Conservation (phyloP, 35 echinoderm and acorn worm species). For the Hemicentrotus pulcherrimus region DNA sequence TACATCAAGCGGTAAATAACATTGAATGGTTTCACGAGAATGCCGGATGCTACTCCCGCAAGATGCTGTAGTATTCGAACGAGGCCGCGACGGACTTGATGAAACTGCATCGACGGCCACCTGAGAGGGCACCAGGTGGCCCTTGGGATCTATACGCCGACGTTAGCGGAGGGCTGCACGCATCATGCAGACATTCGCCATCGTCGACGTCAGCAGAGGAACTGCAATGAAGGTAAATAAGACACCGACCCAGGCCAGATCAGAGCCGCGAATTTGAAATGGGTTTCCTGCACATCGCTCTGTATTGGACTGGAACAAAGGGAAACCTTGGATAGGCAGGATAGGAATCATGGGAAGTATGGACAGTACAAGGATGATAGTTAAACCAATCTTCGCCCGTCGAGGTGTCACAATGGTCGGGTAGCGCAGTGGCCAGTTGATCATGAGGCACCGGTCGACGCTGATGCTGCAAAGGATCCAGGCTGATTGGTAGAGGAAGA, state of each 20-base stretch:
- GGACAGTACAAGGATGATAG: background rate
- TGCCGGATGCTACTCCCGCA: background rate
- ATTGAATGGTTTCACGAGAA: background rate
- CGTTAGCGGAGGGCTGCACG: background rate
- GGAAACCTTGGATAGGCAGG: background rate
- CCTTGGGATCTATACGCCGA: background rate
- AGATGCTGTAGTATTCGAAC: background rate
- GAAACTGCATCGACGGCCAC: background rate
- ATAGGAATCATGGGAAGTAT: background rate
- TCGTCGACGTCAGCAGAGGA: background rate
- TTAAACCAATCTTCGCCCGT: background rate
- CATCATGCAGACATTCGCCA: constrained; percentile 4
- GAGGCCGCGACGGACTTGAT: background rate
- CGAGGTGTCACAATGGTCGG: constrained; percentile 16
- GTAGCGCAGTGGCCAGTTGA: background rate
- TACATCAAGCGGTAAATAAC: background rate
- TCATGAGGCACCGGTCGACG: background rate
- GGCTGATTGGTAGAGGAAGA: constrained; percentile 6
- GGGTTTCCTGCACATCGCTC: background rate
- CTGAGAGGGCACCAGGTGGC: background rate
- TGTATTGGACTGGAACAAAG: background rate
- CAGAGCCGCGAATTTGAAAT: background rate
- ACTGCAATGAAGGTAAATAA: constrained; percentile 1
- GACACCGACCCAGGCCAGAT: constrained; percentile 13
- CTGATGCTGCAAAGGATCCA: constrained; percentile 9